phyloP scores from a whole-genome alignment of 2,113 vertebrate species.

The Crotalus horridus region DNA sequence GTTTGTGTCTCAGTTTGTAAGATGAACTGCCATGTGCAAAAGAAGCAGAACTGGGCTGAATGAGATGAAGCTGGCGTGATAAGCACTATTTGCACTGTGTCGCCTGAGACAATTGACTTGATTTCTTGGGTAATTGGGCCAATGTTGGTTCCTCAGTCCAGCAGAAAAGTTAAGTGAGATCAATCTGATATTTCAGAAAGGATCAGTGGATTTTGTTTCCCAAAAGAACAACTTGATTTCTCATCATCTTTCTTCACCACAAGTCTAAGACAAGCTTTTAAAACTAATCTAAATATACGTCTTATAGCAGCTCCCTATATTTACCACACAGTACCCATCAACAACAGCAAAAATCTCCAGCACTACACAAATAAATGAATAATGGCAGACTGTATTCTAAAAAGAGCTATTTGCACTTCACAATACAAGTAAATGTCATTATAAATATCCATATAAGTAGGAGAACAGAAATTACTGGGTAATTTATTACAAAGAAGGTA shows the following conservation, averaged over 20 bases:
- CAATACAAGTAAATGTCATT: background rate
- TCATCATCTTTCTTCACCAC: background rate
- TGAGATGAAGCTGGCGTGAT: background rate
- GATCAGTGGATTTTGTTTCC: background rate
- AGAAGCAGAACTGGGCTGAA: no score
- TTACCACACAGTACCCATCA: background rate
- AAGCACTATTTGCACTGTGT: background rate
- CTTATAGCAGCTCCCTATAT: background rate
- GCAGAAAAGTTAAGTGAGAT: accelerated
- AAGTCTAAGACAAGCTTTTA: background rate
- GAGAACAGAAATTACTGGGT: conserved; percentile 2
- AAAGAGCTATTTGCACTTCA: background rate
- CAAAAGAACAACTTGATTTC: background rate
- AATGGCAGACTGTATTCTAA: background rate
- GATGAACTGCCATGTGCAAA: background rate
- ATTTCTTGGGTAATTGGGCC: background rate
- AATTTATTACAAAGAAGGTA: conserved; percentile 28
- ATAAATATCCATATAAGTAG: conserved; percentile 33
- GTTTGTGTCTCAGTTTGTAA: background rate
- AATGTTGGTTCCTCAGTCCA: background rate
- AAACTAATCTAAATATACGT: background rate
- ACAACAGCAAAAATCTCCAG: background rate
- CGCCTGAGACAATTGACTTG: background rate
- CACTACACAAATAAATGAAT: background rate
- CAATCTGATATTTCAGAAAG: background rate